Conservation (phyloP, 2,797 vertebrate species). For the Amniataba percoides region DNA sequence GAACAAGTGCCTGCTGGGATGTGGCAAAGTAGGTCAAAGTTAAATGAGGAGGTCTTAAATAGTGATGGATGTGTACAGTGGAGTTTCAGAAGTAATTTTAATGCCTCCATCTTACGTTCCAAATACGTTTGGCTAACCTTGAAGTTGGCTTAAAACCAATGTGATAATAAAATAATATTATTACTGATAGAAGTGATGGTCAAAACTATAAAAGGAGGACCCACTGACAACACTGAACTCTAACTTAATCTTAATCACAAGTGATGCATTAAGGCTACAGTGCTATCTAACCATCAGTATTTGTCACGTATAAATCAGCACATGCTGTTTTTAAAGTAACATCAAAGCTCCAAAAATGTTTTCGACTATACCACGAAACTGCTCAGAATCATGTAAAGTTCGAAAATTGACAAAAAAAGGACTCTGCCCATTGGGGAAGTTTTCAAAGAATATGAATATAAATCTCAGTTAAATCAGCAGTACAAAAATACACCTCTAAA, state of each 20-base stretch:
- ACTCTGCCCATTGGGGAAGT: background rate
- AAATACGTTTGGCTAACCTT: background rate
- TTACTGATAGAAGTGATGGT: background rate
- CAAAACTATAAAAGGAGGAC: background rate
- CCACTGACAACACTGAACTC: background rate
- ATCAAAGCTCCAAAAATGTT: too few relatives aligned
- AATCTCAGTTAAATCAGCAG: background rate
- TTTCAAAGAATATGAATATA: background rate
- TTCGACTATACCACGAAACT: background rate
- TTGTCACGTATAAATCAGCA: background rate
- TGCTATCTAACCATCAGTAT: background rate
- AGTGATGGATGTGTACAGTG: background rate
- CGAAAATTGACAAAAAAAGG: too few relatives aligned
- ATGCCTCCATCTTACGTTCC: background rate
- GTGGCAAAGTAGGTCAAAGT: background rate
- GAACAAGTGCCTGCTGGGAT: too few relatives aligned
- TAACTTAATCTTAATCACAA: background rate
- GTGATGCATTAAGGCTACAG: too few relatives aligned
- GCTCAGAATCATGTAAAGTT: background rate
- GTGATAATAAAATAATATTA: background rate
- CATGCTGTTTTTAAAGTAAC: too few relatives aligned
- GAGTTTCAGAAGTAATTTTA: background rate
- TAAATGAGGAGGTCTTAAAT: background rate
- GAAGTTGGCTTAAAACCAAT: background rate
- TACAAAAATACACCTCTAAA: too few relatives aligned